Conservation (phyloP, 2,888 invertebrate species). For the Lasius fuliginosus region DNA sequence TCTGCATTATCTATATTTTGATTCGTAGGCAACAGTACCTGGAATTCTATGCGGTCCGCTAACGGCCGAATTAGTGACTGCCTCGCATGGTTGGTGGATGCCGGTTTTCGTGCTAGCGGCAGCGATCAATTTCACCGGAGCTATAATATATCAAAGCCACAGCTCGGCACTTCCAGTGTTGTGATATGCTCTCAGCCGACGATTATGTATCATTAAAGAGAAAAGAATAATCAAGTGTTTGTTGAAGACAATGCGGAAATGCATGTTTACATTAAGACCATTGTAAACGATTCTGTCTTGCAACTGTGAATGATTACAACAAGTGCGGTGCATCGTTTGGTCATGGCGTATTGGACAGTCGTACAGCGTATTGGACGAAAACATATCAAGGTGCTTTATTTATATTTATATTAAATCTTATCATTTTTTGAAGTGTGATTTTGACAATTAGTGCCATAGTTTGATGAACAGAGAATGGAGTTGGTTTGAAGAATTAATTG, state of each 20-base stretch:
- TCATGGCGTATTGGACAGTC: slow-evolving; percentile 40
- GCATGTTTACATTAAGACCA: slow-evolving; percentile 34
- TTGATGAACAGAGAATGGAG: slow-evolving; percentile 49
- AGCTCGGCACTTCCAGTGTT: slow-evolving; percentile 90
- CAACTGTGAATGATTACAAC: slow-evolving; percentile 36
- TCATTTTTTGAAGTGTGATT: slow-evolving; percentile 24
- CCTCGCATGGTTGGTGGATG: slow-evolving; percentile 91
- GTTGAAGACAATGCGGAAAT: slow-evolving; percentile 24
- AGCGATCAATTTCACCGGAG: slow-evolving; percentile 91
- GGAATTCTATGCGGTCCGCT: slow-evolving; percentile 92
- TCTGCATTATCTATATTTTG: background rate
- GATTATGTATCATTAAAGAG: background rate
- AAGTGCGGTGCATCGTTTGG: slow-evolving; percentile 42
- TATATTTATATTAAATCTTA: slow-evolving; percentile 34
- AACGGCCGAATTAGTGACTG: slow-evolving; percentile 91
- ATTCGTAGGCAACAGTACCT: slow-evolving; percentile 90
- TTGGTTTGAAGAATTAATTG: slow-evolving; percentile 46
- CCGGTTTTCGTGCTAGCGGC: slow-evolving; percentile 92
- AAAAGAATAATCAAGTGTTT: background rate
- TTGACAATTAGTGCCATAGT: slow-evolving; percentile 68
- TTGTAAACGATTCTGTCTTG: slow-evolving; percentile 25
- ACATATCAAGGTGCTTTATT: slow-evolving; percentile 70
- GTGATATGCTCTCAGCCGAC: slow-evolving; percentile 81
- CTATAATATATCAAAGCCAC: slow-evolving; percentile 91
- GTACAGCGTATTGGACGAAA: slow-evolving; percentile 51